Percentiles rank a stretch among this genome's conserved stretches.
These are phyloP conservation scores for Hydropotes inermis DNA, from an alignment of 2,113 vertebrate genomes.

Conservation along the genomic window DNA sequence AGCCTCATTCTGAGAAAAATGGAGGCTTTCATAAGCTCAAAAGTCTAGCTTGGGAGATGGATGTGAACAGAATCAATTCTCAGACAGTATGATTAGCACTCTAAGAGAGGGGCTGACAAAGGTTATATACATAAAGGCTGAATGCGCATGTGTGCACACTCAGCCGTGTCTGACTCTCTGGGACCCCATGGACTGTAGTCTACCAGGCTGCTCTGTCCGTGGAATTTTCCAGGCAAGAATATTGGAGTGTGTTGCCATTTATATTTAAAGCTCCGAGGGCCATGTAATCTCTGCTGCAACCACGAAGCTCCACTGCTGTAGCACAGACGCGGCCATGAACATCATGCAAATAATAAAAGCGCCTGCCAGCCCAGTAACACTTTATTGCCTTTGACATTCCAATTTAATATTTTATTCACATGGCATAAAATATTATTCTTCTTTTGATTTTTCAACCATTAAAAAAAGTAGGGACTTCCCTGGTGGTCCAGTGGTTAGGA, in stretches of 20 bases:
- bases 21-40: neutral
- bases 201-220: neutral
- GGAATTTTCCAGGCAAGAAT: neutral
- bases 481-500: neutral
- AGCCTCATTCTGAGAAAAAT: neutral
- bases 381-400: neutral
- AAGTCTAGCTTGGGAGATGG: neutral
- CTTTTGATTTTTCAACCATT: neutral
- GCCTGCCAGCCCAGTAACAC: neutral
- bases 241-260: neutral
- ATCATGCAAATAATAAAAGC: neutral
- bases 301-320: neutral
- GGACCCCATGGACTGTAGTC: neutral
- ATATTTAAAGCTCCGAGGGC: neutral
- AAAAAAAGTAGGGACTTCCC: neutral
- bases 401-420: neutral
- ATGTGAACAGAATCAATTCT: conserved; percentile 14
- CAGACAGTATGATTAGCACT: neutral
- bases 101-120: neutral
- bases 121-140: neutral
- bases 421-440: neutral
- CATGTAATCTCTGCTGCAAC: neutral
- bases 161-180: neutral
- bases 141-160: accelerated
- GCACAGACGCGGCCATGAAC: neutral